Base-by-base conservation (phyloP, 2,797 vertebrate species). In the Anguilla obscura region DNA sequence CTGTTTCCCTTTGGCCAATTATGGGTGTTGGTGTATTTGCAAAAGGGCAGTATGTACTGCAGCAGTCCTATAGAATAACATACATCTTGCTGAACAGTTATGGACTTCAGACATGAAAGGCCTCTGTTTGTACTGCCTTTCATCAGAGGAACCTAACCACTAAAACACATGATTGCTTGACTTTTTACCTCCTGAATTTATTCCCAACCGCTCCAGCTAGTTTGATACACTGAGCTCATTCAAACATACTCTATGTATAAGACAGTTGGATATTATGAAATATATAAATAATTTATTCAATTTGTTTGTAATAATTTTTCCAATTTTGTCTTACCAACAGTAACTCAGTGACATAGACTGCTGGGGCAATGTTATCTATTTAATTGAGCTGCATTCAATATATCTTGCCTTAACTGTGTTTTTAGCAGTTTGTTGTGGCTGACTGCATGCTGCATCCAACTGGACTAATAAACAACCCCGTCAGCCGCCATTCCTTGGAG, bases 291-390 rank as follows among this genome's bases (percentile, higher is more conserved):
- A 79, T 48, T 82, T 48, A 2, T 66, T 45, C 79, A 48, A 48
- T 21, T 74, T 36, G 69, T 63, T 24, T 63, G 18, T 8, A 52
- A 8, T 52, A 12, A 52, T 8, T 8, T 52, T 6, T 27, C 24
- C 63, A 66, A 1, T 24, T n/a, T 3, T 66, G n/a, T 6, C 3
- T 14, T n/a, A 66, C n/a, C 1, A 6, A n/a, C 7, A 6, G 63
- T 66, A 66, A 66, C n/a, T 66, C 63, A n/a, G 8, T 66, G 83
- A 89, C 66, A 86, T 54, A 91, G 90, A 91, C 93, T 92, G 83
- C 91, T 91, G 36, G 7, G 18, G 18, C 33, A 48, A 40, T 12
- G 16, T 48, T 82, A 21, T 21, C 5, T 82, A 50, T 45, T 14
- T 79, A 79, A 36, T 10, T 79, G 7, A 6, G 36, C 50, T 56